A percentile compares a stretch with the other conserved stretches of the same genome.
phyloP scores from a whole-genome alignment of 2,797 vertebrate genomes.

The Remorina albescens region DNA sequence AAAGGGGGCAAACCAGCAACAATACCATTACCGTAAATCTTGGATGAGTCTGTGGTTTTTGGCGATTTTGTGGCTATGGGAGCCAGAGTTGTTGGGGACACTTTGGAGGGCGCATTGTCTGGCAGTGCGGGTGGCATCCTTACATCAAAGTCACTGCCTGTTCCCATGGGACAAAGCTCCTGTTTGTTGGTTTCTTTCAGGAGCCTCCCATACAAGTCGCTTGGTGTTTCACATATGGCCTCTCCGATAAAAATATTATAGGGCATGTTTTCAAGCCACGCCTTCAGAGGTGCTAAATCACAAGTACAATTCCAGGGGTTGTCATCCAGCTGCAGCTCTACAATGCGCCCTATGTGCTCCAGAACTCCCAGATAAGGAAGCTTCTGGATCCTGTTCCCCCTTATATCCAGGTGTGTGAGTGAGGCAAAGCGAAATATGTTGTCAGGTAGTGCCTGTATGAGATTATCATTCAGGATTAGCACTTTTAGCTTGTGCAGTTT shows the following conservation, averaged over 20 bases:
- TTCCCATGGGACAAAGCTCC: constrained; percentile 97
- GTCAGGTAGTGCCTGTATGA: constrained; percentile 95
- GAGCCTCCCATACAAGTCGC: constrained; percentile 94
- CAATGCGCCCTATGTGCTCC: constrained; percentile 97
- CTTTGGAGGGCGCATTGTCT: constrained; percentile 88
- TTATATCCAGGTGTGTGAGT: constrained; percentile 98
- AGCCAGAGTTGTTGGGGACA: constrained; percentile 87
- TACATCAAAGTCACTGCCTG: constrained; percentile 95
- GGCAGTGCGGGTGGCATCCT: constrained; percentile 90
- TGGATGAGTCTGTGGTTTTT: constrained; percentile 95
- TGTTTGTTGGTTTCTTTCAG: constrained; percentile 98
- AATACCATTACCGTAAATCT: constrained; percentile 96
- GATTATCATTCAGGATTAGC: constrained; percentile 98
- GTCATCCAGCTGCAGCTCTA: constrained; percentile 97
- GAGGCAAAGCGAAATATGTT: constrained; percentile 99
- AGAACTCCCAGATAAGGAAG: constrained; percentile 97
- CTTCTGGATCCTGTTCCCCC: constrained; percentile 97
- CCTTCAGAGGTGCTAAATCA: constrained; percentile 96
- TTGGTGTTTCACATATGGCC: constrained; percentile 97
- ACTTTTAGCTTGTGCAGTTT: constrained; percentile 98
- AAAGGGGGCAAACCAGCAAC: constrained; percentile 92
- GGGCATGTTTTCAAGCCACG: constrained; percentile 99
- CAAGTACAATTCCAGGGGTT: constrained; percentile 99
- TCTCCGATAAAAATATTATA: constrained; percentile 99
- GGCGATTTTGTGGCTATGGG: constrained; percentile 91